A percentile compares a stretch with the other conserved stretches of the same genome.
Evolutionary conservation across 2,797 vertebrate genomes (phyloP).

Genomic region (Enteromius fasciolatus): DNA sequence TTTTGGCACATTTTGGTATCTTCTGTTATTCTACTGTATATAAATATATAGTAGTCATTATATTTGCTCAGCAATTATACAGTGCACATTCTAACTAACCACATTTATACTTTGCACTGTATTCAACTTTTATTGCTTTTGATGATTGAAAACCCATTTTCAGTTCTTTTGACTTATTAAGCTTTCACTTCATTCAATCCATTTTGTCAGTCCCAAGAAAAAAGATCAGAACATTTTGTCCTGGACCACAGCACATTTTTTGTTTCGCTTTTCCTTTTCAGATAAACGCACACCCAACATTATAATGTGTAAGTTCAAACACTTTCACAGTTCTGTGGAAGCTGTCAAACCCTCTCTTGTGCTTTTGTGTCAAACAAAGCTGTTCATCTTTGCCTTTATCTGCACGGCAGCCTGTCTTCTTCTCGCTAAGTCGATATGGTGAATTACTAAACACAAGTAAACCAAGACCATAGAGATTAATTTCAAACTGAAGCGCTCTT

Average conservation of each 20-base stretch:
- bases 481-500: not conserved
- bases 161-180: not conserved
- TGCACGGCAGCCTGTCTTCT: not conserved
- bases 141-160: not conserved
- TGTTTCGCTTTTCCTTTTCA: not conserved
- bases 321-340: constrained; percentile 2
- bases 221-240: not conserved
- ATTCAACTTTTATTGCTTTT: not conserved
- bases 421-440: not conserved
- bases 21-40: not conserved
- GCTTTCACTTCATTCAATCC: not conserved
- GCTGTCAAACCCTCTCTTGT: not conserved
- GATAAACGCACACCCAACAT: not conserved
- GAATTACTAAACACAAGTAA: not conserved
- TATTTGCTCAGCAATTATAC: not conserved
- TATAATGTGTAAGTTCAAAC: not conserved
- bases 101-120: not conserved
- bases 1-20: not conserved
- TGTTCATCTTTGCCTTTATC: not conserved
- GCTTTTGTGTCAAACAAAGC: constrained; percentile 2
- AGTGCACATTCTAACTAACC: not conserved
- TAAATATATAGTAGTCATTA: not conserved
- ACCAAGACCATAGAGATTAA: not conserved
- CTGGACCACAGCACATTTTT: not conserved
- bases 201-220: not conserved